A percentile compares a stretch with the other conserved stretches of the same genome.
These are phyloP conservation scores for Nothobranchius kuhntae DNA, from an alignment of 2,113 vertebrate species.

Conservation along the genomic window DNA sequence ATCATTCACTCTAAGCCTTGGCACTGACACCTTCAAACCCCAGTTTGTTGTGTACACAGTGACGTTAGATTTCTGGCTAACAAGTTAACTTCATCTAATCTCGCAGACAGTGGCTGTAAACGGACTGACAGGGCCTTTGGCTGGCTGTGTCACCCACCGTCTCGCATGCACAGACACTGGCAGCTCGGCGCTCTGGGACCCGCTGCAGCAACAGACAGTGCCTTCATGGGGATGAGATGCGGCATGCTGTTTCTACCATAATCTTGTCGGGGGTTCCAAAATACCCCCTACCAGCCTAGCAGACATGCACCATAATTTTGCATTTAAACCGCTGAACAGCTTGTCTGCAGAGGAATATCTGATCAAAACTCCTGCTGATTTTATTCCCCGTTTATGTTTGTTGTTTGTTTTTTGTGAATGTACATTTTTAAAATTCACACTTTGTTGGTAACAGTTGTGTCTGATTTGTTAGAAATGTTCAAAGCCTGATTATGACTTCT, in stretches of 20 bases:
- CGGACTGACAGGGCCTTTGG: conserved; percentile 36
- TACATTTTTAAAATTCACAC: background rate
- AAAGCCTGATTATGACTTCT: background rate
- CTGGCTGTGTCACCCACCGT: conserved; percentile 53
- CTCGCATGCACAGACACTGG: conserved; percentile 43
- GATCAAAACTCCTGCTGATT: conserved; percentile 11
- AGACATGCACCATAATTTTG: conserved; percentile 36
- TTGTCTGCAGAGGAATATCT: background rate
- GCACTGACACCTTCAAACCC: background rate
- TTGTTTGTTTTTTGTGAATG: background rate
- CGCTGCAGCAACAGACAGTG: conserved; percentile 48
- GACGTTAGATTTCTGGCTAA: conserved; percentile 17
- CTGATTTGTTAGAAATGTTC: background rate
- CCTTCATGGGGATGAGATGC: conserved; percentile 29
- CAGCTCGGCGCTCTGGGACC: conserved; percentile 55
- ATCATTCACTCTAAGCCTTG: background rate
- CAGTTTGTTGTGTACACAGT: conserved; percentile 12
- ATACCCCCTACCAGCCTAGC: conserved; percentile 29
- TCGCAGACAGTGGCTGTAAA: conserved; percentile 47
- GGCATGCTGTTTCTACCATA: conserved; percentile 34
- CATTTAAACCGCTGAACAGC: conserved; percentile 27
- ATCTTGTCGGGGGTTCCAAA: conserved; percentile 41
- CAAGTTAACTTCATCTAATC: conserved; percentile 44
- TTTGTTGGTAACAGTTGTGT: background rate
- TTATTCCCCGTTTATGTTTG: background rate